A percentile compares a stretch with the other conserved stretches of the same genome.
Evolutionary conservation across 2,888 invertebrate genomes (phyloP).

Genomic region (Caenorhabditis zanzibari): DNA sequence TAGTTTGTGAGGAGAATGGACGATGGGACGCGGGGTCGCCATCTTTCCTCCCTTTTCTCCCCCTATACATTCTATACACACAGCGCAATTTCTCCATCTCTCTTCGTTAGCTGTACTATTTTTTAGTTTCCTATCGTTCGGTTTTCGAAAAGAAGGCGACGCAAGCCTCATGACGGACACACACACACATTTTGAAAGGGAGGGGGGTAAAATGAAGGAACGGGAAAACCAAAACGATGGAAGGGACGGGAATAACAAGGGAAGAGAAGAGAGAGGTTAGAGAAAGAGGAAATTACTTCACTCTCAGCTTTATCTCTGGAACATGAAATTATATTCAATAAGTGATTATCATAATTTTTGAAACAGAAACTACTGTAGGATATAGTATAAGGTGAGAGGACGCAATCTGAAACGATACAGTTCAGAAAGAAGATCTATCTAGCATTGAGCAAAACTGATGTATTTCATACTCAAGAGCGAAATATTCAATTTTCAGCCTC

Average conservation of each 20-base stretch:
- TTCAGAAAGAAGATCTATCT: too few species aligned
- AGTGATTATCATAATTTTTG: background rate
- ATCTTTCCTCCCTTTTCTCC: constrained; percentile 38
- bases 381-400: too few species aligned
- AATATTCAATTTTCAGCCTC: too few species aligned
- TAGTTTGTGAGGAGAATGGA: constrained; percentile 46
- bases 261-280: constrained; percentile 31
- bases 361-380: too few species aligned
- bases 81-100: constrained; percentile 22
- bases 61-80: constrained; percentile 53
- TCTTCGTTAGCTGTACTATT: background rate
- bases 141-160: constrained; percentile 45
- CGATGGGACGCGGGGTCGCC: constrained; percentile 36
- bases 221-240: constrained; percentile 14
- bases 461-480: too few species aligned
- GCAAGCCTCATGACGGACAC: constrained; percentile 38
- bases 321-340: background rate
- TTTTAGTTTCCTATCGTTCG: constrained; percentile 37
- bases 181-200: constrained; percentile 26
- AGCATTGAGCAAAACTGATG: too few species aligned
- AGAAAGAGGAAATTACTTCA: constrained; percentile 24
- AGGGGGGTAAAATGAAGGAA: constrained; percentile 31
- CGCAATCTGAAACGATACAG: too few species aligned
- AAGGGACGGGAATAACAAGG: constrained; percentile 34
- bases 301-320: background rate